Conservation (phyloP, 2,797 vertebrate genomes). For the Gymnoscopelus braueri region DNA sequence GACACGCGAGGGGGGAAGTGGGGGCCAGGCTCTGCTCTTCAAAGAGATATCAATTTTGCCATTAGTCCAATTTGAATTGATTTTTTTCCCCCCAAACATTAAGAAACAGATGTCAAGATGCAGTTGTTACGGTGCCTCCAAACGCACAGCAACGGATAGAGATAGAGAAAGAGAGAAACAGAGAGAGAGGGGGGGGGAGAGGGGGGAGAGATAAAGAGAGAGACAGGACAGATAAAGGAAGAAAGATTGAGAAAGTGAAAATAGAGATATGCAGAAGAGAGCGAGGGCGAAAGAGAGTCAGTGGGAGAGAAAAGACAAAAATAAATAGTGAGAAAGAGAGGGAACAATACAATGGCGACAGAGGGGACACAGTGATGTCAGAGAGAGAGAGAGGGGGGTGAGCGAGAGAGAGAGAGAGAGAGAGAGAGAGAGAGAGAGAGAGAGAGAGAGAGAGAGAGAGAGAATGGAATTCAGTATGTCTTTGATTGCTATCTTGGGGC, state of each 20-base stretch:
- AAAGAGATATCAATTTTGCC: constrained; percentile 85
- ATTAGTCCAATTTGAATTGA: constrained; percentile 83
- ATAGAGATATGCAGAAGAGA: constrained; percentile 25
- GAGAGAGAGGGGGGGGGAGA: background rate
- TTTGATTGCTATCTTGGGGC: constrained; percentile 92
- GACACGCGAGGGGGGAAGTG: constrained; percentile 30
- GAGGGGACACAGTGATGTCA: too few relatives aligned
- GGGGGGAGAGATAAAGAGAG: constrained; percentile 18
- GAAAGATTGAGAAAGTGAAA: constrained; percentile 17
- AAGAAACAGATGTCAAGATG: constrained; percentile 78
- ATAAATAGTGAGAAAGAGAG: constrained; percentile 25
- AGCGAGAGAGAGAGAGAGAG: too few relatives aligned
- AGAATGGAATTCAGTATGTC: constrained; percentile 82
- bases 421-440: too few relatives aligned
- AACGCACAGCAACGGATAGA: constrained; percentile 52
- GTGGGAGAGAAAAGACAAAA: constrained; percentile 4
- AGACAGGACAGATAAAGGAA: constrained; percentile 30
- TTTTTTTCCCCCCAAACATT: constrained; percentile 62
- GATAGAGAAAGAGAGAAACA: constrained; percentile 41
- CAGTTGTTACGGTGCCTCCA: constrained; percentile 67
- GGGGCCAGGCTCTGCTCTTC: constrained; percentile 64
- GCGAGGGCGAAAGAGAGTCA: constrained; percentile 21
- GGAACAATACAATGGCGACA: constrained; percentile 30
- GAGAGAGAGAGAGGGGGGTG: too few relatives aligned
- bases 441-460: constrained; percentile 28